Evolutionary conservation across 2,797 vertebrate genomes (phyloP), one percentile per base, ranked within the genome.

Genomic region (Syngnathus acus): DNA sequence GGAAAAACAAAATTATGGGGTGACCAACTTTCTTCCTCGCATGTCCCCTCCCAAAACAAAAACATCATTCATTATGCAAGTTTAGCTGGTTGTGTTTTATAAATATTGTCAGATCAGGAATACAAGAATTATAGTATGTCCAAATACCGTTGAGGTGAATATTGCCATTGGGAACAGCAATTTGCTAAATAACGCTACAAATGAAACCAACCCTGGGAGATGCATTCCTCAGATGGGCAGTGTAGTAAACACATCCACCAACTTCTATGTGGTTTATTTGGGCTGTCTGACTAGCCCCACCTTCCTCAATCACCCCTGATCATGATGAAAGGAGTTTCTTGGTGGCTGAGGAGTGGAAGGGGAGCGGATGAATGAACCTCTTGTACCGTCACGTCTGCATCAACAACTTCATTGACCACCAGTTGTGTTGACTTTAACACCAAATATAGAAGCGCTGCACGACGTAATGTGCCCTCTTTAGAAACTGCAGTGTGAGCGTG

Each of bases 401-500:
- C 72, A 86, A 83, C 72, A 43, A 74, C 65, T 23, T 81, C 77
- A 77, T 78, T 82, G 83, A 84, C 69, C 68, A 69, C 75, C 68
- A 58, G 65, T 4, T 43, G 69, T 82, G 84, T 84, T 84, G 69
- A 80, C 76, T 81, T 79, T 84, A 83, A 77, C 72, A 63, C 82
- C 82, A 85, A 85, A 85, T 82, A 79, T 86, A 88, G 81, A 80
- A 55, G 65, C 45, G 19, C 63, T 4, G 5, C 19, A 54, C 64
- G 59, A 88, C 79, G 85, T 88, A 77, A 90, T 85, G 71, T 6
- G 0, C 78, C 75, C 50, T 9, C 73, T 86, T 84, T 84, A 82
- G 76, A 83, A 79, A 69, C 42, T 66, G 77, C 73, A 53, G 72
- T 45, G 70, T 70, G 67, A 77, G 78, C 73, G 23, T 66, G 61